phyloP scores from a whole-genome alignment of 2,888 invertebrate species.

The Scaptomyza caliginosa region DNA sequence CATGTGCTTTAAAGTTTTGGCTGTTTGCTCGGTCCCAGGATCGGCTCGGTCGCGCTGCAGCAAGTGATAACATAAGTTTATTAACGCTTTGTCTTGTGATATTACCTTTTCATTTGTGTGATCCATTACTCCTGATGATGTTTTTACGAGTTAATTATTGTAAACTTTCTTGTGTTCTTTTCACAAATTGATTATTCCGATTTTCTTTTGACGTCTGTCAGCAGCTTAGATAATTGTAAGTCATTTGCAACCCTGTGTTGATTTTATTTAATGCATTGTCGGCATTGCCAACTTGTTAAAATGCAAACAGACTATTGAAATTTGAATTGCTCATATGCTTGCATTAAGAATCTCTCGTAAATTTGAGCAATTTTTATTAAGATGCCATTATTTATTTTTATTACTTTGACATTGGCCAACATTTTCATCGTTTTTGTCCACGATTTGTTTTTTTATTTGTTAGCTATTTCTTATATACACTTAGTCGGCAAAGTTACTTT shows the following conservation, averaged over 20 bases:
- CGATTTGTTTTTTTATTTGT: conserved; percentile 55
- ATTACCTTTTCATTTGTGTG: too few relatives aligned
- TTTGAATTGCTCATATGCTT: too few relatives aligned
- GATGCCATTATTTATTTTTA: conserved; percentile 67
- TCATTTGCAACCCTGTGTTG: background rate
- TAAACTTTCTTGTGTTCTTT: too few relatives aligned
- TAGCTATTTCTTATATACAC: conserved; percentile 59
- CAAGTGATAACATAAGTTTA: too few relatives aligned
- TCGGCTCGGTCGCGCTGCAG: background rate
- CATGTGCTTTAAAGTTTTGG: background rate
- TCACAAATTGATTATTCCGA: too few relatives aligned
- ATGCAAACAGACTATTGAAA: background rate
- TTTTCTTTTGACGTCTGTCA: background rate
- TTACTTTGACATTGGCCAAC: conserved; percentile 54
- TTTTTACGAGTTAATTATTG: background rate
- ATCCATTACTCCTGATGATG: too few relatives aligned
- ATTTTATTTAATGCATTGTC: background rate
- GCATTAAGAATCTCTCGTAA: background rate
- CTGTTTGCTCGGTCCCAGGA: background rate
- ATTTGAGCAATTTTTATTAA: conserved; percentile 20
- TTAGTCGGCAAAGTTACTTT: conserved; percentile 50
- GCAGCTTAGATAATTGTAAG: too few relatives aligned
- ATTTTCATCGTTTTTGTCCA: conserved; percentile 20
- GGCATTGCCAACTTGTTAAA: background rate
- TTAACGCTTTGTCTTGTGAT: too few relatives aligned